Evolutionary conservation across 2,113 vertebrate genomes (phyloP).

Genomic region (Sus scrofa): DNA sequence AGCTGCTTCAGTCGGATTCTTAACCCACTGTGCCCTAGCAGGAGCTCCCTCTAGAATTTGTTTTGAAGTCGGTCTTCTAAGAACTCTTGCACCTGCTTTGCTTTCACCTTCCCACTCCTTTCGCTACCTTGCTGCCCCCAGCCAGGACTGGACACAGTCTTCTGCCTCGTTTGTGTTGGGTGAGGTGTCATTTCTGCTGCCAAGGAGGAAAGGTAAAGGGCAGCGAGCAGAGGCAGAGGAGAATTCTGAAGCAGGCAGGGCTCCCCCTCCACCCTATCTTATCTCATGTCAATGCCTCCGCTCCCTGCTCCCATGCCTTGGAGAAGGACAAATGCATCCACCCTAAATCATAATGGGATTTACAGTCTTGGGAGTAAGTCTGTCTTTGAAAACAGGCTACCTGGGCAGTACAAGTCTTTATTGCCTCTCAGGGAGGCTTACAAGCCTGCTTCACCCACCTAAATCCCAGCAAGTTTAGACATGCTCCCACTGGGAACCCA

Average conservation of each 20-base stretch:
- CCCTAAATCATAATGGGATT: not conserved
- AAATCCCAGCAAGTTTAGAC: not conserved
- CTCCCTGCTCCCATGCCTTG: not conserved
- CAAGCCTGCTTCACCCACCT: not conserved
- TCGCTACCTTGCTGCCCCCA: not conserved
- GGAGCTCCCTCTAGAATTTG: no score
- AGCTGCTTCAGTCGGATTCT: no score
- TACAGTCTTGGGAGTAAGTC: not conserved
- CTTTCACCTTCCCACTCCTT: not conserved
- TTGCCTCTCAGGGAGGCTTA: not conserved
- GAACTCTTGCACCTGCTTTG: not conserved
- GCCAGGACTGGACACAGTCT: not conserved
- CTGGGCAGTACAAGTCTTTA: not conserved
- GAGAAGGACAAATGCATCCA: not conserved
- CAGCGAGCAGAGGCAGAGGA: not conserved
- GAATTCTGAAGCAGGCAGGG: not conserved
- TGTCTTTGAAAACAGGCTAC: not conserved
- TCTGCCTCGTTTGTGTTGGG: not conserved
- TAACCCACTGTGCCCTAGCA: no score
- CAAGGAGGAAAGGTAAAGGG: not conserved
- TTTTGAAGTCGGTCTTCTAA: not conserved
- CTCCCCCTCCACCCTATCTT: fast-evolving
- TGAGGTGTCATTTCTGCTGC: not conserved
- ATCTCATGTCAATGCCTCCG: not conserved
- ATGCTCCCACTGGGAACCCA: not conserved